A percentile compares a stretch with the other conserved stretches of the same genome.
Evolutionary conservation across 1,140 invertebrate genomes (phyloP).

Genomic region (Achroia grisella): DNA sequence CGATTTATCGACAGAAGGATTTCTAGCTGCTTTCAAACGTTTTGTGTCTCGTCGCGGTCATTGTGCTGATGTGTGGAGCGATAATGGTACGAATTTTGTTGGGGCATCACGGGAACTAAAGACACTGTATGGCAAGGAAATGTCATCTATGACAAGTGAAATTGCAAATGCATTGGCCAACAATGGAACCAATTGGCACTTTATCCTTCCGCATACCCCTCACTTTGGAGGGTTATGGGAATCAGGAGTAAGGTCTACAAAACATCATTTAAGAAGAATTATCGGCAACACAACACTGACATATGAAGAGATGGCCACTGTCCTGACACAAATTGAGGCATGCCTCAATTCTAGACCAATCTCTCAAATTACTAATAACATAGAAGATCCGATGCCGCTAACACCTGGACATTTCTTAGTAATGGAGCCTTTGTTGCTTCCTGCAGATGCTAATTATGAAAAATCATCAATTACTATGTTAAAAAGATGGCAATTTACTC

Average conservation of each 20-base stretch:
- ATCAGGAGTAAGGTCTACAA: conserved; percentile 7
- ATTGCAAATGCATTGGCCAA: background rate
- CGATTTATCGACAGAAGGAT: background rate
- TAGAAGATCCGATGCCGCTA: conserved; percentile 14
- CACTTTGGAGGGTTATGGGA: background rate
- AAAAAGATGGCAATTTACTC: background rate
- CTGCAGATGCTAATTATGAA: background rate
- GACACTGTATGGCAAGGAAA: background rate
- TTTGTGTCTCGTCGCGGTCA: background rate
- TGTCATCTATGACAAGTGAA: too few relatives aligned
- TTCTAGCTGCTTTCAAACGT: background rate
- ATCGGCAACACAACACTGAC: conserved; percentile 5
- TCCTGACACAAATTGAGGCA: conserved; percentile 23
- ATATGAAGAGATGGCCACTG: conserved; percentile 30
- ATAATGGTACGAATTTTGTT: background rate
- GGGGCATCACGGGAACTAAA: background rate
- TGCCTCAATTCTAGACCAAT: conserved; percentile 20
- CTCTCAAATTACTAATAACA: conserved; percentile 9
- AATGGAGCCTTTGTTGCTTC: background rate
- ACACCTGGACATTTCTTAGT: conserved; percentile 20
- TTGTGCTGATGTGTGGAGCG: background rate
- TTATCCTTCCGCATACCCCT: background rate
- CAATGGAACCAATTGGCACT: background rate
- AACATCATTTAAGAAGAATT: conserved; percentile 11
- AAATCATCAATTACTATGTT: background rate